Evolutionary conservation across 2,888 invertebrate genomes (phyloP).

Genomic region (Carpatolechia fugitivella): DNA sequence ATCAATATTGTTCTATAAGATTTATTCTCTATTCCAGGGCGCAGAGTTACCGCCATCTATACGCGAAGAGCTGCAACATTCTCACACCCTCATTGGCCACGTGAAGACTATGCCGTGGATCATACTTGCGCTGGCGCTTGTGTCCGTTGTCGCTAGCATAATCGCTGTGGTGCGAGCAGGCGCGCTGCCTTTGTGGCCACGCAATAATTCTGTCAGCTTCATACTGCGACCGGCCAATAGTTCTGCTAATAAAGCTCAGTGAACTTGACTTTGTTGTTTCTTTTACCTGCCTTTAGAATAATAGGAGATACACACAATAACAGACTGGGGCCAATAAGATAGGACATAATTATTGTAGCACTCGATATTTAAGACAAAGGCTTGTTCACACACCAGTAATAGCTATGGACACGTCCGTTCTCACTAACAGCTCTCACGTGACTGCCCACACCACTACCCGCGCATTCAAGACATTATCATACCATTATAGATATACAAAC

Average conservation of each 20-base stretch:
- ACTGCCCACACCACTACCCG: too few species aligned
- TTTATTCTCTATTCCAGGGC: slow-evolving; percentile 45
- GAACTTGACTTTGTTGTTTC: slow-evolving; percentile 10
- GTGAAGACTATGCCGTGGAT: slow-evolving; percentile 64
- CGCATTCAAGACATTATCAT: too few species aligned
- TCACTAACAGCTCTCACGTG: too few species aligned
- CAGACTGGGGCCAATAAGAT: too few species aligned
- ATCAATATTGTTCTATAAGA: not conserved
- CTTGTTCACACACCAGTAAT: too few species aligned
- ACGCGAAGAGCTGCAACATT: slow-evolving; percentile 49
- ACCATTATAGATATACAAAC: too few species aligned
- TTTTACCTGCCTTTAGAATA: slow-evolving; percentile 21
- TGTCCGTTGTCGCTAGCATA: slow-evolving; percentile 34
- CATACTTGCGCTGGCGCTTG: slow-evolving; percentile 48
- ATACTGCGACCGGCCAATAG: slow-evolving; percentile 43
- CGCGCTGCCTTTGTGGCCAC: slow-evolving; percentile 43
- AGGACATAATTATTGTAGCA: too few species aligned
- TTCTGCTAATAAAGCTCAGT: slow-evolving; percentile 51
- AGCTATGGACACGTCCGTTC: too few species aligned
- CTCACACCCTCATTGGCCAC: slow-evolving; percentile 54
- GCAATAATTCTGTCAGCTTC: slow-evolving; percentile 63
- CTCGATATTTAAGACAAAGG: too few species aligned
- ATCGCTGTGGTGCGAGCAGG: slow-evolving; percentile 39
- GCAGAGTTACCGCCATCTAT: slow-evolving; percentile 54
- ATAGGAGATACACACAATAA: too few species aligned